Evolutionary conservation across 2,797 vertebrate genomes (phyloP).

Genomic region (Trematomus bernacchii): DNA sequence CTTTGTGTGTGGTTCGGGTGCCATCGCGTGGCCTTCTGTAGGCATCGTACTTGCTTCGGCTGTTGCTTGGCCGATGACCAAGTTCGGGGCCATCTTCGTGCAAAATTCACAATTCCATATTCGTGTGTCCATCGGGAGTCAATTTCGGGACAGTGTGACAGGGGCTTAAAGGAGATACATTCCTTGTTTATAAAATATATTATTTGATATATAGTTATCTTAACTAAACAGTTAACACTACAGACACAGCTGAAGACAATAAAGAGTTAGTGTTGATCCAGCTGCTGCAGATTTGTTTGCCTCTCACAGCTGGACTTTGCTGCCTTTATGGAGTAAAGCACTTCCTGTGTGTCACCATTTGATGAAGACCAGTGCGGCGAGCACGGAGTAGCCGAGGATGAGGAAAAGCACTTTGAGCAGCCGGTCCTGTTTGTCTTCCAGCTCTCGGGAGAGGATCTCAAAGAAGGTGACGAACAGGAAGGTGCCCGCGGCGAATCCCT

Average conservation of each 20-base stretch:
- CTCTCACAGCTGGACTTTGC: background rate
- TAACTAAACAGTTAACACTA: background rate
- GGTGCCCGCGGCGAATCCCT: constrained; percentile 91
- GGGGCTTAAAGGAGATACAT: no score
- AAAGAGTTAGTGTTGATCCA: background rate
- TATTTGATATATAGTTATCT: background rate
- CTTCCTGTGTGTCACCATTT: constrained; percentile 86
- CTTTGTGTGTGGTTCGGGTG: no score
- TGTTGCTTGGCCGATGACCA: no score
- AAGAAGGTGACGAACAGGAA: constrained; percentile 96
- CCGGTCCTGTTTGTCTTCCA: constrained; percentile 91
- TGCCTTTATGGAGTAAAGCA: background rate
- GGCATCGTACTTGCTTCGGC: no score
- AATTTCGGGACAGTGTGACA: no score
- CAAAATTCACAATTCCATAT: no score
- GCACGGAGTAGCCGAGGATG: constrained; percentile 88
- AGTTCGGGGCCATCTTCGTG: no score
- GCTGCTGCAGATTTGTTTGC: constrained; percentile 5
- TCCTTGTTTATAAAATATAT: constrained; percentile 3
- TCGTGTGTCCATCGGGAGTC: no score
- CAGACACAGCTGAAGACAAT: background rate
- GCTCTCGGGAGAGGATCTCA: constrained; percentile 91
- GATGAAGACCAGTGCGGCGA: constrained; percentile 89
- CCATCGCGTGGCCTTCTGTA: no score
- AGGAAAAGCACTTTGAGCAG: constrained; percentile 94